Evolutionary conservation across 2,113 vertebrate species (phyloP).

Genomic region (Phalacrocorax pelagicus): DNA sequence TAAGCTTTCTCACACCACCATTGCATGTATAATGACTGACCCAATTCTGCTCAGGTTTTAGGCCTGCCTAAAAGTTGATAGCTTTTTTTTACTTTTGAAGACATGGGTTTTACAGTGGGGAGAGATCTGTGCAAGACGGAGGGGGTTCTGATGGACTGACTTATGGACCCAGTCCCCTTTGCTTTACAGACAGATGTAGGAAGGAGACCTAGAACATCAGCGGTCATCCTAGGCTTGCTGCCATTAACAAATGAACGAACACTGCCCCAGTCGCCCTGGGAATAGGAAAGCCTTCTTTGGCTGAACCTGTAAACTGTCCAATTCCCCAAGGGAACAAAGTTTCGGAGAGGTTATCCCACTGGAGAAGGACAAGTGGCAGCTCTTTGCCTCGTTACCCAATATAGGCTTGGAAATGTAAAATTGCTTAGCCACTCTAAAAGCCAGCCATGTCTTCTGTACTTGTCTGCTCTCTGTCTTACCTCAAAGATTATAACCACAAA

Average conservation of each 20-base stretch:
- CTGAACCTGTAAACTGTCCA: not conserved
- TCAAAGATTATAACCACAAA: not conserved
- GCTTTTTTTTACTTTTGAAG: slow-evolving; percentile 34
- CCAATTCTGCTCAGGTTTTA: slow-evolving; percentile 32
- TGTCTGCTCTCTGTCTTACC: not conserved
- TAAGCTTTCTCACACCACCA: not conserved
- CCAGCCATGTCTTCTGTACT: not conserved
- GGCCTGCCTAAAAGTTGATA: not conserved
- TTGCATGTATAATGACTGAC: not conserved
- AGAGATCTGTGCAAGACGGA: not conserved
- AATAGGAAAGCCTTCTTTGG: not conserved
- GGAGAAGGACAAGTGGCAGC: not conserved
- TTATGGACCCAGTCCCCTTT: not conserved
- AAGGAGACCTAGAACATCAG: not conserved
- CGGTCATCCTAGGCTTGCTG: not conserved
- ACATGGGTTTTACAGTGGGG: not conserved
- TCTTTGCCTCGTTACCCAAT: not conserved
- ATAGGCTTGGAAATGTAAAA: not conserved
- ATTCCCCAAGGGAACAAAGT: not conserved
- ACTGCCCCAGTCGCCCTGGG: fast-evolving
- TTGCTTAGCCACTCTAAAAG: not conserved
- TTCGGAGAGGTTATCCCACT: not conserved
- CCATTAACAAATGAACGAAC: not conserved
- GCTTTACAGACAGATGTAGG: not conserved
- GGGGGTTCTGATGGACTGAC: not conserved